A percentile compares a stretch with the other conserved stretches of the same genome.
phyloP scores from a whole-genome alignment of 2,888 invertebrate genomes.

The Tipula lateralis region DNA sequence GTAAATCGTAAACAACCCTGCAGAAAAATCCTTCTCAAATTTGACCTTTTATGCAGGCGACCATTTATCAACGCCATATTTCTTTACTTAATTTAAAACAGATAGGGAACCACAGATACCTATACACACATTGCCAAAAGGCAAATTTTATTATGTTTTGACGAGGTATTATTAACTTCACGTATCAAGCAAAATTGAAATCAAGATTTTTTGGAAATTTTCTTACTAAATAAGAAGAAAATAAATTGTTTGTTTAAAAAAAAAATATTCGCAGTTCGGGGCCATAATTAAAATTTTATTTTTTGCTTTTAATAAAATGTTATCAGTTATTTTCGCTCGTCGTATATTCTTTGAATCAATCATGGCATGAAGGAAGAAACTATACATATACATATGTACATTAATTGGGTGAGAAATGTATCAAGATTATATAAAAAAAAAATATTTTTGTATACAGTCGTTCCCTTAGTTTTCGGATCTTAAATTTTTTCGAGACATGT shows the following conservation, averaged over 20 bases:
- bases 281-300: neutral
- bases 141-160: neutral
- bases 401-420: constrained; percentile 1
- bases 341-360: neutral
- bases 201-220: neutral
- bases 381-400: neutral
- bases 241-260: neutral
- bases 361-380: neutral
- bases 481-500: neutral
- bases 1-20: too few relatives aligned
- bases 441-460: neutral
- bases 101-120: too few relatives aligned
- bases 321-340: neutral
- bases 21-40: too few relatives aligned
- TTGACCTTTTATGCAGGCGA: too few relatives aligned
- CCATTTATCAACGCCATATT: too few relatives aligned
- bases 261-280: neutral
- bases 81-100: too few relatives aligned
- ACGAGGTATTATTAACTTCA: neutral
- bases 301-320: neutral
- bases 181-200: neutral
- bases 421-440: neutral
- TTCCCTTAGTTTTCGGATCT: neutral
- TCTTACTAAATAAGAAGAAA: neutral
- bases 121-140: neutral